These are phyloP conservation scores for Limnothrissa miodon DNA, from an alignment of 2,113 vertebrate species.

Conservation along the genomic window DNA sequence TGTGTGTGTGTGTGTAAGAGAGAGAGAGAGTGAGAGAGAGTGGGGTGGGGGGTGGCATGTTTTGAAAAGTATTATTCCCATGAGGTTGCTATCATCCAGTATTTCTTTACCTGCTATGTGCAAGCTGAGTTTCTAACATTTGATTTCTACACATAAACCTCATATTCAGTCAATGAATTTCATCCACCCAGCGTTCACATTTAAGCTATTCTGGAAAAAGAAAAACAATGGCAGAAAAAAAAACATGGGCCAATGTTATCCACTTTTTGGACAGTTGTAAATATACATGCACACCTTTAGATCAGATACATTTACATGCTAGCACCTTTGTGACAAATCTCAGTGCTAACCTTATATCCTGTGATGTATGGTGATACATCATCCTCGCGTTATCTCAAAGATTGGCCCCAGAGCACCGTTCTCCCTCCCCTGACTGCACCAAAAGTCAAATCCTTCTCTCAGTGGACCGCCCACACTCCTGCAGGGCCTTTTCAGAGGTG, in stretches of 20 bases:
- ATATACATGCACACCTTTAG: background rate
- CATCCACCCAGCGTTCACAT: background rate
- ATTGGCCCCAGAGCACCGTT: background rate
- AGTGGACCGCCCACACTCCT: background rate
- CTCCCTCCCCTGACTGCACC: background rate
- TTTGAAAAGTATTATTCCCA: background rate
- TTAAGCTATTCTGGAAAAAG: slow-evolving; percentile 1
- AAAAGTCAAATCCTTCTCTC: background rate
- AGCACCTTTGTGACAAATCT: background rate
- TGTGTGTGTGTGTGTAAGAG: too few relatives aligned
- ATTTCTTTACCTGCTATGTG: background rate
- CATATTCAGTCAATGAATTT: background rate
- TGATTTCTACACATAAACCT: background rate
- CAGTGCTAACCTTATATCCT: background rate
- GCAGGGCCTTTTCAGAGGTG: slow-evolving; percentile 31
- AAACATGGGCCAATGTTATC: slow-evolving; percentile 30
- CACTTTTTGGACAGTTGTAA: background rate
- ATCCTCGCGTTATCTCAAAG: background rate
- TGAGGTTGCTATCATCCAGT: background rate
- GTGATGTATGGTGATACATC: background rate
- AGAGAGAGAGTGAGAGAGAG: background rate
- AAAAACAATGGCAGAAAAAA: background rate
- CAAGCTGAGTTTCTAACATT: background rate
- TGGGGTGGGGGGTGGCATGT: background rate
- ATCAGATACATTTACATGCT: slow-evolving; percentile 15